These are phyloP conservation scores for Margaritifera margaritifera DNA, from an alignment of 2,888 invertebrate genomes.

Conservation along the genomic window DNA sequence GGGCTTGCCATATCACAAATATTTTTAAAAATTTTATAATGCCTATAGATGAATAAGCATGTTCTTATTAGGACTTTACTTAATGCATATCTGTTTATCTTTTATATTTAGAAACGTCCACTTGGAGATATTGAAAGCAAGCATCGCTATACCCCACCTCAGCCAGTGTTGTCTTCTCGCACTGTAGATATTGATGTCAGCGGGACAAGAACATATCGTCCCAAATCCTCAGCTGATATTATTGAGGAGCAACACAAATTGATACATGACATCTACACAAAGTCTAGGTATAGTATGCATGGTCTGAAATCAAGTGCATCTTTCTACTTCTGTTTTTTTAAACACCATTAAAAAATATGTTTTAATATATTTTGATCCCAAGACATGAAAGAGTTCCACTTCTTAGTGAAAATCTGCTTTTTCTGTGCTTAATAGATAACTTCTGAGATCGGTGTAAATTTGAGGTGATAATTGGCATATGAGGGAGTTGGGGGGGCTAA, in stretches of 20 bases:
- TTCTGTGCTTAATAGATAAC: neutral
- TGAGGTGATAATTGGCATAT: too few species aligned
- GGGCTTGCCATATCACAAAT: too few species aligned
- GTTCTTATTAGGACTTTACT: too few species aligned
- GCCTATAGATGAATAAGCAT: too few species aligned
- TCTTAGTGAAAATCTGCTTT: neutral
- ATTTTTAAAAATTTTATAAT: too few species aligned
- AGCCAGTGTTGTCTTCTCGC: conserved; percentile 63
- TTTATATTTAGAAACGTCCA: conserved; percentile 58
- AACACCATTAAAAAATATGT: too few species aligned
- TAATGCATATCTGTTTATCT: neutral
- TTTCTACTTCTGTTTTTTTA: too few species aligned
- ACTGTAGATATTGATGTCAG: conserved; percentile 63
- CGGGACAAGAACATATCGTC: conserved; percentile 63
- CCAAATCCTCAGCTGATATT: conserved; percentile 62
- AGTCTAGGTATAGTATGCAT: conserved; percentile 40
- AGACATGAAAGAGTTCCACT: neutral
- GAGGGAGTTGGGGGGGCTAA: too few species aligned
- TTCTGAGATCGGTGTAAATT: too few species aligned
- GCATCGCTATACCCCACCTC: conserved; percentile 55
- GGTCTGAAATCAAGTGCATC: too few species aligned
- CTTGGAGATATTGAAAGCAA: conserved; percentile 61
- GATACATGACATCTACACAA: conserved; percentile 57
- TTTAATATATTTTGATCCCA: neutral
- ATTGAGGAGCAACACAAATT: conserved; percentile 64